Evolutionary conservation across 2,888 invertebrate genomes (phyloP).

Genomic region (Resseliella maxima): DNA sequence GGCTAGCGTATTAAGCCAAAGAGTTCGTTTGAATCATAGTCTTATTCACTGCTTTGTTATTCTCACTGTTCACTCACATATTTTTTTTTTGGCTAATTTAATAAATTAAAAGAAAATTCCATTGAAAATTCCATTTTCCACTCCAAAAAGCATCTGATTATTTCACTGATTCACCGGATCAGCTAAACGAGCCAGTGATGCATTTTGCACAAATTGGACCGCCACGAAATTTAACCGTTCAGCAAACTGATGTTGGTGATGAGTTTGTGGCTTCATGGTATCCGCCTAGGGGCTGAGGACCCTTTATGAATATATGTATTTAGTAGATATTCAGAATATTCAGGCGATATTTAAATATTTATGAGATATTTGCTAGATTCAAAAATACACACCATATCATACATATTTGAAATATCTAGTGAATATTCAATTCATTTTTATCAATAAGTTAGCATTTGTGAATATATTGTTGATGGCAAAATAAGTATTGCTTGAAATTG

Average conservation of each 20-base stretch:
- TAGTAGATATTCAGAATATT: too few relatives aligned
- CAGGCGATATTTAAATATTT: too few relatives aligned
- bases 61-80: neutral
- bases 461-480: too few relatives aligned
- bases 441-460: too few relatives aligned
- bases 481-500: too few relatives aligned
- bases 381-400: too few relatives aligned
- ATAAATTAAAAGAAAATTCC: neutral
- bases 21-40: neutral
- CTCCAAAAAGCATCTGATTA: neutral
- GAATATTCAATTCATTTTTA: too few relatives aligned
- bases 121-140: neutral
- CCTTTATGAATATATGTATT: too few relatives aligned
- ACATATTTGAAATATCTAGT: too few relatives aligned
- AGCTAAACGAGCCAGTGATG: conserved; percentile 57
- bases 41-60: too few relatives aligned
- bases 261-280: conserved; percentile 84
- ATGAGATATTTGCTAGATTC: too few relatives aligned
- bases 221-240: conserved; percentile 77
- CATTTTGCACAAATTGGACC: conserved; percentile 70
- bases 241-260: conserved; percentile 73
- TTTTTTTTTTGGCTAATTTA: neutral
- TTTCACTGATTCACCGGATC: conserved; percentile 40
- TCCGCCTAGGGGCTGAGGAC: too few relatives aligned
- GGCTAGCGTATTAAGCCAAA: neutral